Evolutionary conservation across 2,888 invertebrate species (phyloP).

Genomic region (Limenitis camilla): DNA sequence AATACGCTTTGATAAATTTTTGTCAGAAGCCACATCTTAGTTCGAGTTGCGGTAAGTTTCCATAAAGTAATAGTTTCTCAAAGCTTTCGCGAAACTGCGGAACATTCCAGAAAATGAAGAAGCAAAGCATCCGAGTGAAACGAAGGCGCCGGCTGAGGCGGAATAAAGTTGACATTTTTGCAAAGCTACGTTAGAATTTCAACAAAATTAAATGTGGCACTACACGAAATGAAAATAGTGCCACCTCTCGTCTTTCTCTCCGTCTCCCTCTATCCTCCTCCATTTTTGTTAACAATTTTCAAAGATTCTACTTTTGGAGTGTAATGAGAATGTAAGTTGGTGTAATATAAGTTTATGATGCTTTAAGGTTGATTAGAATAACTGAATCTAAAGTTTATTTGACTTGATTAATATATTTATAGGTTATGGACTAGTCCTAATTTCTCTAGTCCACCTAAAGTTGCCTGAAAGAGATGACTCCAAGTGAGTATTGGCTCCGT

Average conservation of each 20-base stretch:
- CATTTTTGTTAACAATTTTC: conserved; percentile 50
- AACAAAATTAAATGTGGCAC: conserved; percentile 74
- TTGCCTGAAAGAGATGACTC: no score
- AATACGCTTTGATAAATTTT: conserved; percentile 72
- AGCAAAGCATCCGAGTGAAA: conserved; percentile 66
- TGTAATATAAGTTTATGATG: no score
- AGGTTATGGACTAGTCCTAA: no score
- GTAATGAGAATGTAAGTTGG: background rate
- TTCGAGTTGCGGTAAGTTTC: conserved; percentile 66
- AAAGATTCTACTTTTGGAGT: conserved; percentile 8
- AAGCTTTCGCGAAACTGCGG: conserved; percentile 68
- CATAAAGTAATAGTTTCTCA: conserved; percentile 72
- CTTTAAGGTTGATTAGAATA: conserved; percentile 1
- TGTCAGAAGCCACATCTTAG: conserved; percentile 66
- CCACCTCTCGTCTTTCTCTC: conserved; percentile 30
- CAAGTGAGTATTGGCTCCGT: no score
- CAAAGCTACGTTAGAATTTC: conserved; percentile 73
- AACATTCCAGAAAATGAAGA: conserved; percentile 70
- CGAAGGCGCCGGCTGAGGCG: conserved; percentile 65
- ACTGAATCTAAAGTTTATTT: background rate
- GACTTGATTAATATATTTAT: no score
- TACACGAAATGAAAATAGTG: conserved; percentile 71
- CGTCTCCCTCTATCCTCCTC: conserved; percentile 25
- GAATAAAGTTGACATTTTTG: conserved; percentile 75
- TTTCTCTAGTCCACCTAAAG: no score